These are phyloP conservation scores for Eustalomyia histrio DNA, from an alignment of 2,888 invertebrate genomes.

Conservation along the genomic window DNA sequence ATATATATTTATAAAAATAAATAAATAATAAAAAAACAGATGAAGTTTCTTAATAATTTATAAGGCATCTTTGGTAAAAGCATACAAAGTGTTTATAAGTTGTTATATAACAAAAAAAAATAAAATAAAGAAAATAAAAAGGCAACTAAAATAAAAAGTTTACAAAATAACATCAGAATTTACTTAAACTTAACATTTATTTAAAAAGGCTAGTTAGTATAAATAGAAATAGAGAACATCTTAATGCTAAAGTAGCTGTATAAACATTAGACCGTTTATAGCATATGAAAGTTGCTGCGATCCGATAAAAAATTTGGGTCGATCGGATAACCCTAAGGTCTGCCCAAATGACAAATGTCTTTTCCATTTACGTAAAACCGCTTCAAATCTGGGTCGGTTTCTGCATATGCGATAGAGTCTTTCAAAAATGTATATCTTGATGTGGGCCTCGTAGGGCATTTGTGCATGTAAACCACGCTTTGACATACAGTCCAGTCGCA, in stretches of 20 bases:
- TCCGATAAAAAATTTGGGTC: too few relatives aligned
- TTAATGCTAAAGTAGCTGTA: background rate
- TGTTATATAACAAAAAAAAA: background rate
- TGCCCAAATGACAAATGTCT: too few relatives aligned
- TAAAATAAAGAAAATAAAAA: background rate
- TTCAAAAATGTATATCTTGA: too few relatives aligned
- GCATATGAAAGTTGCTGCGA: too few relatives aligned
- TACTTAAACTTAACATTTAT: slow-evolving; percentile 18
- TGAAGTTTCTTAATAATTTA: slow-evolving; percentile 35
- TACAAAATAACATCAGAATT: background rate
- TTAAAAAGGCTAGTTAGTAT: background rate
- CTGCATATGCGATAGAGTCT: too few relatives aligned
- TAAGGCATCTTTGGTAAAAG: slow-evolving; percentile 14
- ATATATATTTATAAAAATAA: slow-evolving; percentile 11
- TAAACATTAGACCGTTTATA: too few relatives aligned
- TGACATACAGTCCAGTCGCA: too few relatives aligned
- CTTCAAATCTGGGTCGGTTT: too few relatives aligned
- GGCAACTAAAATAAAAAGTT: background rate
- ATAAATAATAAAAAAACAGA: background rate
- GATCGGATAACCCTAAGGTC: too few relatives aligned
- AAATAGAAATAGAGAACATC: background rate
- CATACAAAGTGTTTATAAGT: slow-evolving; percentile 17
- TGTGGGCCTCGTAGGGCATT: too few relatives aligned
- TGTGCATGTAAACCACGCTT: too few relatives aligned
- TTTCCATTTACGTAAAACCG: too few relatives aligned